Percentiles rank a stretch among this genome's conserved stretches.
Evolutionary conservation across 1,140 invertebrate species (phyloP).

Genomic region (Linepithema humile): DNA sequence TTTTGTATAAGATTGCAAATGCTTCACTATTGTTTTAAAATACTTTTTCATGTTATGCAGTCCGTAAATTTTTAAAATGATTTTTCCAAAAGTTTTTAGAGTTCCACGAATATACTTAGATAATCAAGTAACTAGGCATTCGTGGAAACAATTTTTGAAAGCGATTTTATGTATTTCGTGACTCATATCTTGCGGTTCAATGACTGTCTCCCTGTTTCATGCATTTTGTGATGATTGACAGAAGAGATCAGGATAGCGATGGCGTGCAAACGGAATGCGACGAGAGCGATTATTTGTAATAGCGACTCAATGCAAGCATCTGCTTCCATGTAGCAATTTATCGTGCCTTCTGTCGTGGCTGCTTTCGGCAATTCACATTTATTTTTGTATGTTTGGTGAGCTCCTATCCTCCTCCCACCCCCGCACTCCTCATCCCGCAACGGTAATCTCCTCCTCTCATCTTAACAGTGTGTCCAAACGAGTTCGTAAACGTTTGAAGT

Average conservation of each 20-base stretch:
- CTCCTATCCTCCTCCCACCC: background rate
- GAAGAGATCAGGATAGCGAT: constrained; percentile 8
- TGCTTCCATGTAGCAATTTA: constrained; percentile 80
- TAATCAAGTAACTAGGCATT: background rate
- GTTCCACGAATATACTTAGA: background rate
- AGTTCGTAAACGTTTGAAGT: constrained; percentile 59
- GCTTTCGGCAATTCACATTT: constrained; percentile 80
- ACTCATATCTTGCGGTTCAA: background rate
- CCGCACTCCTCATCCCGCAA: background rate
- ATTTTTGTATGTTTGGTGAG: constrained; percentile 79
- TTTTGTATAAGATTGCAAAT: background rate
- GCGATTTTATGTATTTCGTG: background rate
- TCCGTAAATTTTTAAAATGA: background rate
- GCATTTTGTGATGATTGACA: constrained; percentile 33
- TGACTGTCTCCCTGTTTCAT: background rate
- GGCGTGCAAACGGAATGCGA: background rate
- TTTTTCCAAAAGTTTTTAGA: background rate
- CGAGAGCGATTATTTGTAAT: constrained; percentile 49
- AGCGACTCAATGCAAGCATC: constrained; percentile 54
- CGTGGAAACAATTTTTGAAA: background rate
- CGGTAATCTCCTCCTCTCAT: background rate
- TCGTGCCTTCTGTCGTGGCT: constrained; percentile 82
- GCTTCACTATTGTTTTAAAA: background rate
- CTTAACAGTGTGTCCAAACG: constrained; percentile 39
- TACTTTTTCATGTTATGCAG: background rate